phyloP scores from a whole-genome alignment of 1,140 invertebrate species.

The Oncopeltus fasciatus region DNA sequence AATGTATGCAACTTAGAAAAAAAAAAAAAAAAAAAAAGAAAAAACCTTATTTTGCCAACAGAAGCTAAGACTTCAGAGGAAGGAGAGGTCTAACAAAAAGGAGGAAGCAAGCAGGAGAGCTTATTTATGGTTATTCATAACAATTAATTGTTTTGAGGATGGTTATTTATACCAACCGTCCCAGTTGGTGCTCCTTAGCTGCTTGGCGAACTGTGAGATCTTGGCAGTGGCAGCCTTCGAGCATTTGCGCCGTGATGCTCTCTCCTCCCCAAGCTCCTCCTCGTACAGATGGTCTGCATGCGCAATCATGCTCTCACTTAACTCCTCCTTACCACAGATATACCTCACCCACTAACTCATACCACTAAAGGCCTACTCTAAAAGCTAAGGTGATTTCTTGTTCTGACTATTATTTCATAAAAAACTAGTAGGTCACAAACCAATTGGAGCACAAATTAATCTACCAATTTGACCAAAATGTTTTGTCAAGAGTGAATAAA shows the following conservation, averaged over 20 bases:
- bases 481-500: too few species aligned
- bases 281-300: neutral
- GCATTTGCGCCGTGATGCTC: conserved; percentile 27
- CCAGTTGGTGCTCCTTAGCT: conserved; percentile 25
- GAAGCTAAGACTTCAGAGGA: neutral
- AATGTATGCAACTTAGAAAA: too few species aligned
- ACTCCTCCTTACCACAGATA: conserved; percentile 4
- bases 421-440: too few species aligned
- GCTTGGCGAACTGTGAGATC: conserved; percentile 32
- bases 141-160: too few species aligned
- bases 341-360: conserved; percentile 2
- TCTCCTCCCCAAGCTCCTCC: conserved; percentile 17
- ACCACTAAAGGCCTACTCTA: neutral
- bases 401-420: too few species aligned
- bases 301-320: conserved; percentile 2
- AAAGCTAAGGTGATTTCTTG: neutral
- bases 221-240: conserved; percentile 30
- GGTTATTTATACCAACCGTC: neutral
- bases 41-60: too few species aligned
- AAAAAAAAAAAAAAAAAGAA: too few species aligned
- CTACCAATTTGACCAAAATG: too few species aligned
- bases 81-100: neutral
- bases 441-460: too few species aligned
- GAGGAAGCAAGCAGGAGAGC: neutral
- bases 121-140: too few species aligned